Conservation (phyloP, 2,797 vertebrate species). For the Pelobates cultripes region DNA sequence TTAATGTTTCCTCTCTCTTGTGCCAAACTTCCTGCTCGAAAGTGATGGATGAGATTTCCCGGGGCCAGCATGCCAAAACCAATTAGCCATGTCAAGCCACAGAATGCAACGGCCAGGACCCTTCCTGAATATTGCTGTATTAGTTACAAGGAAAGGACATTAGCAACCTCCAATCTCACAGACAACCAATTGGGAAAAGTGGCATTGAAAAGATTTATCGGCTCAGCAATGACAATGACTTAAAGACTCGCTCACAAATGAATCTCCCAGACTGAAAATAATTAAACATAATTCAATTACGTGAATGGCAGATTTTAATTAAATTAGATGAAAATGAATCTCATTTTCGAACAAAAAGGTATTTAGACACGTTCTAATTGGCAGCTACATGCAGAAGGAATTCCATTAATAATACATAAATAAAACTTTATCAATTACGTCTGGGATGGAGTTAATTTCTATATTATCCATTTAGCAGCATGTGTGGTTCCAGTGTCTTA, state of each 20-base stretch:
- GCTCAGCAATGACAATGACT: constrained; percentile 57
- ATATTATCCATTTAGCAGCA: too few species aligned
- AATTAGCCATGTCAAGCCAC: constrained; percentile 72
- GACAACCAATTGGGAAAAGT: constrained; percentile 64
- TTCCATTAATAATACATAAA: too few species aligned
- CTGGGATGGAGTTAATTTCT: too few species aligned
- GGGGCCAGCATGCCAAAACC: constrained; percentile 68
- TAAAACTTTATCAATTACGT: too few species aligned
- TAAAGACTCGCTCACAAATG: constrained; percentile 58
- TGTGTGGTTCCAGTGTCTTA: too few species aligned
- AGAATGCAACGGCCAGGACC: constrained; percentile 66
- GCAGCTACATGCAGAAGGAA: too few species aligned
- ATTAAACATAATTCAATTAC: constrained; percentile 44
- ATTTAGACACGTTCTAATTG: too few species aligned
- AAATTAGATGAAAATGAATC: not conserved
- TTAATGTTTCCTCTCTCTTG: constrained; percentile 63
- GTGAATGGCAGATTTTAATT: not conserved
- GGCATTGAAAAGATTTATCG: constrained; percentile 58
- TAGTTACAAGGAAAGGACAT: constrained; percentile 67
- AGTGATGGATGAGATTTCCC: constrained; percentile 70
- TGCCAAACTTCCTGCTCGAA: constrained; percentile 60
- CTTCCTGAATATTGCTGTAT: constrained; percentile 61
- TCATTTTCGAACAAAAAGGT: not conserved
- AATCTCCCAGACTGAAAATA: constrained; percentile 41
- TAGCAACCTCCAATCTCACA: constrained; percentile 63